Evolutionary conservation across 2,888 invertebrate genomes (phyloP), one percentile per base, ranked within the genome.

Genomic region (Antheraea yamamai): DNA sequence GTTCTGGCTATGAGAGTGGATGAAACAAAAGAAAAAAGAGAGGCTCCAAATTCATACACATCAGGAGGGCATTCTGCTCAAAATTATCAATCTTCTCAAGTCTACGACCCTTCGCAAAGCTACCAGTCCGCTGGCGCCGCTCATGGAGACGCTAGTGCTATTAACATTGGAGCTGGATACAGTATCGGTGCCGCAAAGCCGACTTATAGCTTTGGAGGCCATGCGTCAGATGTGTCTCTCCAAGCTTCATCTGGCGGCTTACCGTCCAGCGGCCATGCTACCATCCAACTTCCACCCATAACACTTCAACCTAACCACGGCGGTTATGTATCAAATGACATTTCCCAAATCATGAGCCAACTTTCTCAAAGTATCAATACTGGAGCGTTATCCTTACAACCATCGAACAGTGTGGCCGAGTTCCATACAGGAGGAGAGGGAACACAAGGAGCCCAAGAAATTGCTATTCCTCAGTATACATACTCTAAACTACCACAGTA

Each of bases 101-200:
- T 61, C 14, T 75, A 75, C 16, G 61, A 75, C 39, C 72, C 75
- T 12, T 64, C 79, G 4, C 74, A 75, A 61, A 81, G 79, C 76
- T 88, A 85, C 79, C 87, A 86, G 66, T 75, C 85, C 16, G 85
- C 84, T 23, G 78, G 88, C 2, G 81, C 84, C 12, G 84, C 91
- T 4, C 93, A 92, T n/a, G 91, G 89, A 47, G 95, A 92, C 20
- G 91, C 91, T 72, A 94, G 88, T 77, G 85, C 95, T 30, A 90
- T 95, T 79, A 95, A 92, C 78, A 86, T 95, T 39, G 94, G 95
- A 14, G 95, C 95, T 10, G 95, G 95, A 26, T 95, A 95, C 85
- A 95, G 93, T 81, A 87, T 95, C 64, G 95, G 95, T 23, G 94
- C 94, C 73, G 89, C 87, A 3, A 94, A 94, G 76, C 92, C 92